Conservation (phyloP, 2,888 invertebrate genomes). For the Ormyrus nitidulus region DNA sequence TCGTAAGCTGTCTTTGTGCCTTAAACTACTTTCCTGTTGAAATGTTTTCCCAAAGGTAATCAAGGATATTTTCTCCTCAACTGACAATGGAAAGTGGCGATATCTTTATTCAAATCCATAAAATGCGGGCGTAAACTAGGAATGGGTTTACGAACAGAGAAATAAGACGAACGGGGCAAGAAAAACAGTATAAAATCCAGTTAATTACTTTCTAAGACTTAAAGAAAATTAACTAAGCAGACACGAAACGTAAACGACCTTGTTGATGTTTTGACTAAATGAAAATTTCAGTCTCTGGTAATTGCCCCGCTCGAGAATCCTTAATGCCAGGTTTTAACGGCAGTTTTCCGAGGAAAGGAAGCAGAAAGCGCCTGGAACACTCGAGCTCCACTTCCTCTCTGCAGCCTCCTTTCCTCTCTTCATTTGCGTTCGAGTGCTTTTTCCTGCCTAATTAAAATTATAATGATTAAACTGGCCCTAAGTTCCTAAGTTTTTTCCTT, state of each 20-base stretch:
- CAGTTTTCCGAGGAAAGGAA: conserved; percentile 12
- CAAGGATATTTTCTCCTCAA: no score
- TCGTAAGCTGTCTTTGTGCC: no score
- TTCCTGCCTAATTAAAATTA: conserved; percentile 64
- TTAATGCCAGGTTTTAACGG: conserved; percentile 11
- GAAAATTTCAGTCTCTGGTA: conserved; percentile 20
- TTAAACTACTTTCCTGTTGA: no score
- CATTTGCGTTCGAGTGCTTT: conserved; percentile 32
- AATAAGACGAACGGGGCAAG: background rate
- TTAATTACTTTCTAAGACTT: conserved; percentile 20
- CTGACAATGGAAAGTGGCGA: no score
- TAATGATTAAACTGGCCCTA: conserved; percentile 65
- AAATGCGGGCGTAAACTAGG: background rate
- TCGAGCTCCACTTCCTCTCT: conserved; percentile 7
- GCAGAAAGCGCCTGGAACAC: background rate
- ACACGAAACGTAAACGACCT: conserved; percentile 9
- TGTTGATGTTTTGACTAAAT: conserved; percentile 30
- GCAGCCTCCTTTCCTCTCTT: background rate
- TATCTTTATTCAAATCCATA: no score
- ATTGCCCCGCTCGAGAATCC: conserved; percentile 14
- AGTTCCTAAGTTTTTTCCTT: conserved; percentile 48
- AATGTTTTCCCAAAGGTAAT: no score
- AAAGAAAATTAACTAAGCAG: conserved; percentile 19
- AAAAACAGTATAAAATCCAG: conserved; percentile 15
- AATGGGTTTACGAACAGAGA: background rate